Conservation (phyloP, 2,888 invertebrate species). For the Cerastis leucographa region DNA sequence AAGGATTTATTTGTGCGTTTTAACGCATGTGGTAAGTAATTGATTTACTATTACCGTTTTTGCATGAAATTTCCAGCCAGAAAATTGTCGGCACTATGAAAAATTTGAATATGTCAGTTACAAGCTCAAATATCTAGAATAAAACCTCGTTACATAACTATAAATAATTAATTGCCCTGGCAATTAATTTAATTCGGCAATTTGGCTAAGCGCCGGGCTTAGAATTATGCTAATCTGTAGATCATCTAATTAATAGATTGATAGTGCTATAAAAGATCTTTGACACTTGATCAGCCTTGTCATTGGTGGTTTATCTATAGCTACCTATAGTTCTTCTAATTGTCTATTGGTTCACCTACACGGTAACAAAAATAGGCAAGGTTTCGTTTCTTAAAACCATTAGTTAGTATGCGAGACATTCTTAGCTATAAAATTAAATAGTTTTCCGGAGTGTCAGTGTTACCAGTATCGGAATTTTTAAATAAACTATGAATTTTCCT, state of each 20-base stretch:
- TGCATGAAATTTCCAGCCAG: not conserved
- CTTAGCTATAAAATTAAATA: slow-evolving; percentile 8
- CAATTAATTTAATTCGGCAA: slow-evolving; percentile 67
- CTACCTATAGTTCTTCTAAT: slow-evolving; percentile 34
- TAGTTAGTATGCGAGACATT: slow-evolving; percentile 6
- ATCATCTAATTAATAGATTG: slow-evolving; percentile 60
- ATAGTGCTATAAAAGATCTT: slow-evolving; percentile 38
- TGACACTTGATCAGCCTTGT: slow-evolving; percentile 53
- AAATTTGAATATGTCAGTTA: slow-evolving; percentile 4
- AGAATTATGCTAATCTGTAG: slow-evolving; percentile 57
- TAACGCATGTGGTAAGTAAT: slow-evolving; percentile 77
- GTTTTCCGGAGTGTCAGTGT: not conserved
- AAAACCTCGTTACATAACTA: slow-evolving; percentile 63
- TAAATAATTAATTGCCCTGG: slow-evolving; percentile 67
- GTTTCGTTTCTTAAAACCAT: not conserved
- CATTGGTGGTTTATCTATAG: slow-evolving; percentile 32
- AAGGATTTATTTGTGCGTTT: slow-evolving; percentile 76
- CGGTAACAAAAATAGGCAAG: slow-evolving; percentile 32
- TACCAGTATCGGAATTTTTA: not conserved
- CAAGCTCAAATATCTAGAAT: slow-evolving; percentile 35
- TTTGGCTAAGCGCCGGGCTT: slow-evolving; percentile 70
- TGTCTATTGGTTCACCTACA: slow-evolving; percentile 30
- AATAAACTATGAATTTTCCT: not conserved
- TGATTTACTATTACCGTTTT: slow-evolving; percentile 44
- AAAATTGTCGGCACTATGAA: not conserved